Evolutionary conservation across 2,113 vertebrate genomes (phyloP), one percentile per base, ranked within the genome.

Genomic region (Acrocephalus kingi): DNA sequence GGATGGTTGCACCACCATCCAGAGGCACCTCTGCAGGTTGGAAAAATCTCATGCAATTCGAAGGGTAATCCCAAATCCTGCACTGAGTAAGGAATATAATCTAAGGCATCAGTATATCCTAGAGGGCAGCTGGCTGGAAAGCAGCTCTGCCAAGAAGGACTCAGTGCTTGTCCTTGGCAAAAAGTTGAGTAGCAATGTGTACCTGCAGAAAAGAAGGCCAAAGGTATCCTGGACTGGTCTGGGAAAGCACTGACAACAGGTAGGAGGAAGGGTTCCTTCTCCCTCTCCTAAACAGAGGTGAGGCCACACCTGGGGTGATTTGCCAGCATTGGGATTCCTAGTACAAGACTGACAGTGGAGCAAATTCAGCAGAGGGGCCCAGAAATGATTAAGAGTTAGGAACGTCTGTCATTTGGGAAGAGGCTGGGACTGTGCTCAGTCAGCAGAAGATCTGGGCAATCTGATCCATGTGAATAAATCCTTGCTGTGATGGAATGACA

Each of bases 221-320:
- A 67, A 89, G 5, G 3, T 41, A 30, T 21, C 27, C 31, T 45
- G 17, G n/a, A 27, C 6, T 58, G 22, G 6, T 67, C 73, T 48
- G 63, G 52, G n/a, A 63, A 76, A 12, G 7, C 0, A 0, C 3
- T 33, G 39, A 9, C 2, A 39, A n/a, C n/a, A 56, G 6, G 4
- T 7, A 5, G 5, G 39, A 30, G 7, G 27, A 83, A 11, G 30
- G 4, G 22, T 17, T 67, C 15, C 7, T 64, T 41, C 51, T 23
- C 19, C 5, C 11, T 49, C 7, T 58, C 15, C 23, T 37, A 52
- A 63, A 25, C 43, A 45, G 24, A 35, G 24, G 18, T 3, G 2
- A 87, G 10, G 10, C 5, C 31, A 58, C 15, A 62, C 11, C 23
- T 52, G 35, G 23, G 30, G 13, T 8, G 10, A 6, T n/a, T 11